Conservation (phyloP, 2,888 invertebrate species). For the Temnothorax unifasciatus region DNA sequence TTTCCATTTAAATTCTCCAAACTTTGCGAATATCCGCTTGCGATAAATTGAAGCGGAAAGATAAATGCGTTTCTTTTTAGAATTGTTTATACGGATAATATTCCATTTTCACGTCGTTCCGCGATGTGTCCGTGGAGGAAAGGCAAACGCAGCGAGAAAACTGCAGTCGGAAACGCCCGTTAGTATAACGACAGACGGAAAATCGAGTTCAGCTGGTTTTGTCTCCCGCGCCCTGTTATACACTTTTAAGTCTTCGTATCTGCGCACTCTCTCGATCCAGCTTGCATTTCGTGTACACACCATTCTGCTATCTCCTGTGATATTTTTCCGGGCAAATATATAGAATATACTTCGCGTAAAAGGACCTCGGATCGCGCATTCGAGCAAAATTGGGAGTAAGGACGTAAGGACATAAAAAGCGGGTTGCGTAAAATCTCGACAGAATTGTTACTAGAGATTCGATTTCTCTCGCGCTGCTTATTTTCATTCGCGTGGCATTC, state of each 20-base stretch:
- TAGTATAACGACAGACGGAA: slow-evolving; percentile 55
- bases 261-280: slow-evolving; percentile 22
- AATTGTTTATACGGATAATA: slow-evolving; percentile 44
- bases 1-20: background rate
- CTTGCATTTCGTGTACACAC: background rate
- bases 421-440: background rate
- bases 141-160: slow-evolving; percentile 42
- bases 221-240: slow-evolving; percentile 28
- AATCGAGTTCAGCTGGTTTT: slow-evolving; percentile 55
- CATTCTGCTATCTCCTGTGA: background rate
- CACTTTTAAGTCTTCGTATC: slow-evolving; percentile 32
- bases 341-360: background rate
- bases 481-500: background rate
- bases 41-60: background rate
- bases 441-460: background rate
- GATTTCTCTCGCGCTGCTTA: background rate
- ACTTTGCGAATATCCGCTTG: background rate
- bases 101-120: slow-evolving; percentile 44
- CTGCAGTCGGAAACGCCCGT: slow-evolving; percentile 44
- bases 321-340: slow-evolving; percentile 36
- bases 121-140: slow-evolving; percentile 11
- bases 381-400: background rate
- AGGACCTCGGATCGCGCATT: slow-evolving; percentile 1
- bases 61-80: background rate
- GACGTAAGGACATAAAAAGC: background rate